Conservation (phyloP, 2,888 invertebrate species). For the Oscheius myriophilus region DNA sequence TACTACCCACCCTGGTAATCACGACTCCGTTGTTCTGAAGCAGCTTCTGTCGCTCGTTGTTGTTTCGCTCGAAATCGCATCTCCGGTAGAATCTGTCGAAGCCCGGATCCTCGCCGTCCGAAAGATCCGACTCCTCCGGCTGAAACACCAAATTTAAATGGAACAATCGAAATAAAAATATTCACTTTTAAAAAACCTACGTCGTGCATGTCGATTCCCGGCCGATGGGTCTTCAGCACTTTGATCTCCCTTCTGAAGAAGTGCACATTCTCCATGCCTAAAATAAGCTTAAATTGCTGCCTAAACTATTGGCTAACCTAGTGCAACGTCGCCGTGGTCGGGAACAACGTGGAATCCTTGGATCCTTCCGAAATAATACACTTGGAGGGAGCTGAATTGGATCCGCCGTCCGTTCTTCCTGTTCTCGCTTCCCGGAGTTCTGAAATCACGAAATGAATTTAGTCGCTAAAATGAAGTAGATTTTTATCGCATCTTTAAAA, state of each 20-base stretch:
- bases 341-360: conserved; percentile 22
- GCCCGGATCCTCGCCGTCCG: conserved; percentile 13
- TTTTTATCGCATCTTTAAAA: no score
- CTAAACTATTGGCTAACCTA: background rate
- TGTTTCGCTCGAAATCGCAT: background rate
- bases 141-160: background rate
- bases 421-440: background rate
- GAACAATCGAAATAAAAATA: background rate
- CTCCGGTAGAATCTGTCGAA: background rate
- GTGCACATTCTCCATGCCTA: conserved; percentile 18
- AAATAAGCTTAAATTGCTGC: background rate
- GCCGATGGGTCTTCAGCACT: conserved; percentile 6
- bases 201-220: conserved; percentile 1
- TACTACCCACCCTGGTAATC: background rate
- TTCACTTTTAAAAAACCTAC: background rate
- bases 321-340: conserved; percentile 15
- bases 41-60: background rate
- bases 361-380: conserved; percentile 16
- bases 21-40: conserved; percentile 6
- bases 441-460: background rate
- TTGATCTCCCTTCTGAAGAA: conserved; percentile 1
- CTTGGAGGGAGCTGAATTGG: conserved; percentile 2
- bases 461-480: no score
- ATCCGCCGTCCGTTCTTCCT: background rate
- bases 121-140: conserved; percentile 16